These are phyloP conservation scores for Enteromius viviparus DNA, from an alignment of 2,797 vertebrate genomes.

Conservation along the genomic window DNA sequence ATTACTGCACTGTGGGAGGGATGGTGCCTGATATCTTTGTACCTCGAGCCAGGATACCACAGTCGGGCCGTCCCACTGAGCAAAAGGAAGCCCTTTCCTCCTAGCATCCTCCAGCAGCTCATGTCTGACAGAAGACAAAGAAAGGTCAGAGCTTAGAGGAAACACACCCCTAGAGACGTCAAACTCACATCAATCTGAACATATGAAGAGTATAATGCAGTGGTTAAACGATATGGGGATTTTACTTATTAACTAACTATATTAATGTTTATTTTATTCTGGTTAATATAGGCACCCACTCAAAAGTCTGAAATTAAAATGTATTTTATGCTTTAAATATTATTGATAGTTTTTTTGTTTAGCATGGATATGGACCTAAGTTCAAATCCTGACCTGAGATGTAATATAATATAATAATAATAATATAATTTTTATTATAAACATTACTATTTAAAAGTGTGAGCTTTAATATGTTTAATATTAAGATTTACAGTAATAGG, in stretches of 20 bases:
- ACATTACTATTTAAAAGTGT: not conserved
- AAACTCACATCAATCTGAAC: constrained; percentile 11
- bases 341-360: not conserved
- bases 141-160: constrained; percentile 4
- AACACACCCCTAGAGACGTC: not conserved
- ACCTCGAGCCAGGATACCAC: constrained; percentile 98
- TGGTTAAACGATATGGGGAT: not conserved
- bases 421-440: not conserved
- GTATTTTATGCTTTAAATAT: not conserved
- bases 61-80: constrained; percentile 95
- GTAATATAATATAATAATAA: not conserved
- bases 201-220: not conserved
- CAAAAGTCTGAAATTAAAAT: not conserved
- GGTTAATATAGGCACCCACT: not conserved
- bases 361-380: not conserved
- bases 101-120: constrained; percentile 94
- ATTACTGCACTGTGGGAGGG: constrained; percentile 36
- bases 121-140: constrained; percentile 76
- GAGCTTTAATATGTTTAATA: not conserved
- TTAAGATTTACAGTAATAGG: too few relatives aligned
- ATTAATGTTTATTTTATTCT: not conserved
- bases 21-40: constrained; percentile 31
- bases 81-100: constrained; percentile 91
- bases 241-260: not conserved
- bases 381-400: not conserved